phyloP scores from a whole-genome alignment of 2,888 invertebrate species.

The Cremastobaeus sp. region DNA sequence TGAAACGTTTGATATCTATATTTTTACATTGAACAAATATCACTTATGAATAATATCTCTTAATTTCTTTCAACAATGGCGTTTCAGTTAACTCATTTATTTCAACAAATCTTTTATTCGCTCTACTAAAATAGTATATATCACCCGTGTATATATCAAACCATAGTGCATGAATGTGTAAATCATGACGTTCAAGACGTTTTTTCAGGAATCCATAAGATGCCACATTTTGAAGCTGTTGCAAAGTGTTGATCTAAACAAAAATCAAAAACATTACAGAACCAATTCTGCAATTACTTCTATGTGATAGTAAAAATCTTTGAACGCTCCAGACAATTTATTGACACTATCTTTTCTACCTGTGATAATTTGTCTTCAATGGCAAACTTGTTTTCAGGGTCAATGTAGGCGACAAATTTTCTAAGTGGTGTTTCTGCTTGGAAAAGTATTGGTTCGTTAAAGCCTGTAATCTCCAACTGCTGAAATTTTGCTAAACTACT shows the following conservation, averaged over 20 bases:
- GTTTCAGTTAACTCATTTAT: slow-evolving; percentile 91
- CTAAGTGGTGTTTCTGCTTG: slow-evolving; percentile 91
- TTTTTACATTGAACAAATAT: too few relatives aligned
- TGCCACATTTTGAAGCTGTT: slow-evolving; percentile 94
- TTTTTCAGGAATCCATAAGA: slow-evolving; percentile 94
- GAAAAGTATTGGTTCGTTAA: slow-evolving; percentile 88
- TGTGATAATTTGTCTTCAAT: slow-evolving; percentile 96
- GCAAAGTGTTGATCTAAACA: slow-evolving; percentile 89
- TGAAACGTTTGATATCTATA: too few relatives aligned
- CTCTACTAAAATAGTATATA: slow-evolving; percentile 95
- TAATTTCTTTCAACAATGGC: slow-evolving; percentile 86
- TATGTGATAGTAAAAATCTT: too few relatives aligned
- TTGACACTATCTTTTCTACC: too few relatives aligned
- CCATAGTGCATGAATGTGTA: slow-evolving; percentile 97
- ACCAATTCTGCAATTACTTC: slow-evolving; percentile 7
- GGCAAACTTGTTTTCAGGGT: slow-evolving; percentile 92
- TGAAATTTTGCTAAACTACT: slow-evolving; percentile 91
- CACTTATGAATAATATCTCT: slow-evolving; percentile 86
- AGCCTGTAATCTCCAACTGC: slow-evolving; percentile 82
- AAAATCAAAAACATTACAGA: neutral
- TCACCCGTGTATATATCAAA: slow-evolving; percentile 98
- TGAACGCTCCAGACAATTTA: too few relatives aligned
- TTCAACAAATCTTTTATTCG: slow-evolving; percentile 89
- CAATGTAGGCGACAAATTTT: slow-evolving; percentile 95
- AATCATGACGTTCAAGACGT: slow-evolving; percentile 87